Percentiles rank a stretch among this genome's conserved stretches.
phyloP scores from a whole-genome alignment of 2,113 vertebrate genomes.

The Apus apus region DNA sequence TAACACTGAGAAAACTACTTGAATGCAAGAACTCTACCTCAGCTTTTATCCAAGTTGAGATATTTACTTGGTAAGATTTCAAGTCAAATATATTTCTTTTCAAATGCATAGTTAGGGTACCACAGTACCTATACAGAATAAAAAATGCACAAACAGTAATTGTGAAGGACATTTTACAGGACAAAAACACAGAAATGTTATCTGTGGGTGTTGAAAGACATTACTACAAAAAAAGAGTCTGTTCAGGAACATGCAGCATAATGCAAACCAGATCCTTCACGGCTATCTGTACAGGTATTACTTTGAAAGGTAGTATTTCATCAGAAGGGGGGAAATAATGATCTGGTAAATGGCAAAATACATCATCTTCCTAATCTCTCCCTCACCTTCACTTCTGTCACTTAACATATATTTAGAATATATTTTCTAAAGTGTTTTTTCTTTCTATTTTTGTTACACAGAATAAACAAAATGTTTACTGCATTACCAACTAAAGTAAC shows the following conservation, averaged over 20 bases:
- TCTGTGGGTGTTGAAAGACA: background rate
- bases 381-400: background rate
- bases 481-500: background rate
- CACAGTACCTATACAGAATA: background rate
- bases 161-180: background rate
- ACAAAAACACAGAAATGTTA: background rate
- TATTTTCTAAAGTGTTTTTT: background rate
- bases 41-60: background rate
- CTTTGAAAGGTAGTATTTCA: background rate
- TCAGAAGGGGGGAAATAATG: background rate
- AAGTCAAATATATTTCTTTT: background rate
- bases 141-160: background rate
- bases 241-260: background rate
- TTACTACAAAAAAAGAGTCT: background rate
- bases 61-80: background rate
- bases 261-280: background rate
- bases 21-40: background rate
- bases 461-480: background rate
- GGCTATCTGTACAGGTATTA: background rate
- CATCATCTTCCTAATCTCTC: background rate
- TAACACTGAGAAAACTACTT: background rate
- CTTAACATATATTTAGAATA: background rate
- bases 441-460: background rate
- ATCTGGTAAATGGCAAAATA: background rate
- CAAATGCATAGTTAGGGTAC: background rate